Base-by-base conservation (phyloP, 2,888 invertebrate species). In the Tipula confusa region DNA sequence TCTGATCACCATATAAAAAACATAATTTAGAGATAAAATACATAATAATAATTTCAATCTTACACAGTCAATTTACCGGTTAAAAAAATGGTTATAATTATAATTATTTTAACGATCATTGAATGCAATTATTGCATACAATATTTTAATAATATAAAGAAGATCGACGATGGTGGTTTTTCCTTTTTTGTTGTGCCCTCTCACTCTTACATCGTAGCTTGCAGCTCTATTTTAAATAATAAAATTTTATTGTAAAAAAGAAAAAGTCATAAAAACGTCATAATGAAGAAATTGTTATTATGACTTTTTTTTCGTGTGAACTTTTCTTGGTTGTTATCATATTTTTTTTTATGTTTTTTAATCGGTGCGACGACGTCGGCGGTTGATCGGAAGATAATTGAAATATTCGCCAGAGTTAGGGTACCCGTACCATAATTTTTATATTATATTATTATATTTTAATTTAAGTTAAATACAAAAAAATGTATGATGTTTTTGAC, bases 1-100 rank as follows among this genome's bases (percentile, higher is more conserved):
- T 64, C 64, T 64, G 64, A 64, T 64, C 64, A 64, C 64, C 64
- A 64, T 64, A 64, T 64, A 64, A 64, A 64, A 64, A 64, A 64
- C 24, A 64, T 64, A 64, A 64, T 64, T 64, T 64, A 64, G 64
- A 64, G 64, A 64, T 64, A 64, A 24, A 64, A 64, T 24, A 64
- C 24, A 64, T 64, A 64, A 64, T 64, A 64, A 64, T 64, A 64
- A 64, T 64, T 64, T 24, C 64, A 64, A 64, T 64, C 64, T 64
- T 64, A 64, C 24, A 24, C 64, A 64, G 64, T 64, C 64, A 64
- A 64, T 64, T 64, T 64, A 64, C 64, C 64, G 64, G 64, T 64
- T 64, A 64, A 64, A 64, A 24, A 18, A 64, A 64, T 24, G n/a
- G n/a, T n/a, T n/a, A n/a, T 64, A 64, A 64, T 64, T 64, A 24